Conservation (phyloP, 2,113 vertebrate genomes). For the Clarias magur region DNA sequence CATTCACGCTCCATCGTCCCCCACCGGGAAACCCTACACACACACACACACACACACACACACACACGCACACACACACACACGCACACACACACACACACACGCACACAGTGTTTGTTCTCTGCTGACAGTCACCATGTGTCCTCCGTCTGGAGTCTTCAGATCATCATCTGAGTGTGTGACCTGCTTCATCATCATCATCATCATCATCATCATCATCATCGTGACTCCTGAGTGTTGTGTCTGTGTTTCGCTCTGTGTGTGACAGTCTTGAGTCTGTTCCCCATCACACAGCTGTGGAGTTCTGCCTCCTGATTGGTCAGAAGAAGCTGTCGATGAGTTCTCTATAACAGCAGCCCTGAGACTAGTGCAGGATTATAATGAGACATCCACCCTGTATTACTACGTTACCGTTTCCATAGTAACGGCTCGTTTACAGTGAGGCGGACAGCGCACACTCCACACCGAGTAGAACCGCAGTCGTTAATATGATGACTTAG, state of each 20-base stretch:
- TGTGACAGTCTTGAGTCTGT: background rate
- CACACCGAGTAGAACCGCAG: no score
- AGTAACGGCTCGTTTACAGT: background rate
- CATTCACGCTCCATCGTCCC: background rate
- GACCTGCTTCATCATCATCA: background rate
- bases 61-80: background rate
- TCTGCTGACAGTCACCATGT: conserved; percentile 22
- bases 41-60: conserved; percentile 22
- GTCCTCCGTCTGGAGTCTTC: background rate
- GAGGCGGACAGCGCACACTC: background rate
- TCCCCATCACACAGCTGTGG: background rate
- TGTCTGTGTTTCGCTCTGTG: background rate
- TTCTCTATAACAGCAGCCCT: background rate
- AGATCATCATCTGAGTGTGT: background rate
- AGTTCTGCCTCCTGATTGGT: background rate
- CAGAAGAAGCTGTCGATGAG: background rate
- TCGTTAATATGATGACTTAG: no score
- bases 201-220: conserved; percentile 3
- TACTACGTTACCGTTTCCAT: background rate
- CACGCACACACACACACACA: conserved; percentile 8
- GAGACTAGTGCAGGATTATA: background rate
- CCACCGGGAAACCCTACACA: background rate
- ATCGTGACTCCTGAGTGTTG: no score
- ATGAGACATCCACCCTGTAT: background rate
- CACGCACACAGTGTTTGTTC: background rate